Evolutionary conservation across 1,140 invertebrate genomes (phyloP), one percentile per base, ranked within the genome.

Genomic region (Halyomorpha halys): DNA sequence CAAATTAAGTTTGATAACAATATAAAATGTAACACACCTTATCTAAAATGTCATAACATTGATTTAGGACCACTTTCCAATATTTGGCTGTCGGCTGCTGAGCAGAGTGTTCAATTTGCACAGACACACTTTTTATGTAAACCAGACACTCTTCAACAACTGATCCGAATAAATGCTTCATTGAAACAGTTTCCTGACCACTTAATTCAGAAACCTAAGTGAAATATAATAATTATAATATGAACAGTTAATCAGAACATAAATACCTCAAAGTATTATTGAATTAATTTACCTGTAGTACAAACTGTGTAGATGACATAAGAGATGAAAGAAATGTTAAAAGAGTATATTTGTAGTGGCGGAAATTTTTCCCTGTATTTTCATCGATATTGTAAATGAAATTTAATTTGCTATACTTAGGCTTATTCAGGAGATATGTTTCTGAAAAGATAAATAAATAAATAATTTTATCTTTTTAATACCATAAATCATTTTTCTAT

Each of bases 281-380:
- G 4, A 39, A 39, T 39, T 39, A 39, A 25, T 23, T 54, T 54
- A 75, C 77, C 76, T 84, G 78, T 53, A 79, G 80, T n/a, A 90
- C 79, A 72, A 91, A 89, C 44, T 82, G 75, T 0, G 79, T 71
- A 3, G 80, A 82, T 9, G 84, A 82, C 18, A 91, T 75, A 1
- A 90, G 74, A 21, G 77, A 78, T 6, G 82, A 81, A 4, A 91
- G 75, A 68, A 89, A 87, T 30, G 83, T 83, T 2, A 91, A 73
- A 18, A 85, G 77, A 0, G 83, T 80, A 69, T 90, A 91, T 76
- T 88, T 92, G 70, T 87, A 93, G 71, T 91, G 86, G 15, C 88
- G 78, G 65, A 92, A 74, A 65, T 91, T 86, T 72, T 90, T 86
- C 2, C 83, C 77, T 3, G 81, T 81, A 68, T 84, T 82, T 1